These are phyloP conservation scores for Syrrhaptes paradoxus DNA, from an alignment of 2,113 vertebrate species.

Conservation along the genomic window DNA sequence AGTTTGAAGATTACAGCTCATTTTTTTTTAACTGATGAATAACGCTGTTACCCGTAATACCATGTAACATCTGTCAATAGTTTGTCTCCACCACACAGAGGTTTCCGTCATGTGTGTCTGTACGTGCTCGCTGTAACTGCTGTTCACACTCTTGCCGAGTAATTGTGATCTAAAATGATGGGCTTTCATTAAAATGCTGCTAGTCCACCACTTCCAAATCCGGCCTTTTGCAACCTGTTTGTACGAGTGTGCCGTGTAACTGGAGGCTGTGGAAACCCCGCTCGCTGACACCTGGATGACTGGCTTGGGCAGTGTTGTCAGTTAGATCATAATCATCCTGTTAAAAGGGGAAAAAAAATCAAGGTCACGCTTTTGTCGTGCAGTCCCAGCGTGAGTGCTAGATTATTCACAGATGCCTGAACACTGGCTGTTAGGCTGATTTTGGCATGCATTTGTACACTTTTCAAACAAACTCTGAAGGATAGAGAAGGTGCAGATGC, in stretches of 20 bases:
- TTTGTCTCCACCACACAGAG: accelerated
- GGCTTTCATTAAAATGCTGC: neutral
- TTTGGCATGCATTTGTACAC: neutral
- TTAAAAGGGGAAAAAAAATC: neutral
- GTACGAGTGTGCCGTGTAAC: accelerated
- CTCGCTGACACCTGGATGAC: accelerated
- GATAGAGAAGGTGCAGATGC: neutral
- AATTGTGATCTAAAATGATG: neutral
- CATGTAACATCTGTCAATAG: accelerated
- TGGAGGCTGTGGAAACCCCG: accelerated
- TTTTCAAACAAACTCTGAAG: neutral
- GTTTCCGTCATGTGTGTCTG: accelerated
- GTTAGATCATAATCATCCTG: no score
- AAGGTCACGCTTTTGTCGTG: accelerated
- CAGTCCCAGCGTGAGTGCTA: neutral
- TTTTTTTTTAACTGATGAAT: neutral
- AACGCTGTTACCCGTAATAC: accelerated
- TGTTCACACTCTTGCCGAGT: accelerated
- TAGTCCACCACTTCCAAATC: neutral
- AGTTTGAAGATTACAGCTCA: accelerated
- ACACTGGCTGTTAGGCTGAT: neutral
- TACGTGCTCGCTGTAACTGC: accelerated
- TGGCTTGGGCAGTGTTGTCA: accelerated
- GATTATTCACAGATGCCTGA: neutral
- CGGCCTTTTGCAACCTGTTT: neutral